These are phyloP conservation scores for Mythimna ferrago DNA, from an alignment of 2,888 invertebrate genomes.

Conservation along the genomic window DNA sequence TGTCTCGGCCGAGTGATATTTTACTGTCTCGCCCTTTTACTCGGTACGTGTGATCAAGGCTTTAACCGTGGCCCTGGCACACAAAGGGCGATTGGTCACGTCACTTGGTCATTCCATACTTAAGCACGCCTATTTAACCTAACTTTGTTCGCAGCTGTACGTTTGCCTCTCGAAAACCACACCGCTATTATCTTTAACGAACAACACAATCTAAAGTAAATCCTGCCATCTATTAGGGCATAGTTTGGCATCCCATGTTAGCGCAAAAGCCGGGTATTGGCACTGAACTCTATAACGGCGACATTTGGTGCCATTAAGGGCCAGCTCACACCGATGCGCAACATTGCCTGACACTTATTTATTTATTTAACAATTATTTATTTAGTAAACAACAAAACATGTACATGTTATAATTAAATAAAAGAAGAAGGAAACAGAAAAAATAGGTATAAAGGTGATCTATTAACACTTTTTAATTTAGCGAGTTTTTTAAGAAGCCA, in stretches of 20 bases:
- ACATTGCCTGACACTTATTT: background rate
- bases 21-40: too few relatives aligned
- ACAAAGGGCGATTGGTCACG: too few relatives aligned
- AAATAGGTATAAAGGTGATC: too few relatives aligned
- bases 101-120: background rate
- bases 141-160: background rate
- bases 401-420: too few relatives aligned
- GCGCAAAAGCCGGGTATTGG: constrained; percentile 52
- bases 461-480: too few relatives aligned
- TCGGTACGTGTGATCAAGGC: too few relatives aligned
- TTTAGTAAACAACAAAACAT: too few relatives aligned
- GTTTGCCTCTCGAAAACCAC: background rate
- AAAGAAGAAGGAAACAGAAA: too few relatives aligned
- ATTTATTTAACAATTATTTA: too few relatives aligned
- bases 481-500: too few relatives aligned
- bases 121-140: background rate
- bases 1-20: too few relatives aligned
- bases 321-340: background rate
- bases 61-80: too few relatives aligned
- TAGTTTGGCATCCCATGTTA: constrained; percentile 41
- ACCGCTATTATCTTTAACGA: constrained; percentile 36
- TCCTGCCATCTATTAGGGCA: constrained; percentile 32
- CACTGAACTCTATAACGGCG: constrained; percentile 40
- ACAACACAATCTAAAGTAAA: constrained; percentile 54
- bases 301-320: constrained; percentile 41